Base-by-base conservation (phyloP, 1,140 invertebrate genomes). In the Rhopalosiphum padi region DNA sequence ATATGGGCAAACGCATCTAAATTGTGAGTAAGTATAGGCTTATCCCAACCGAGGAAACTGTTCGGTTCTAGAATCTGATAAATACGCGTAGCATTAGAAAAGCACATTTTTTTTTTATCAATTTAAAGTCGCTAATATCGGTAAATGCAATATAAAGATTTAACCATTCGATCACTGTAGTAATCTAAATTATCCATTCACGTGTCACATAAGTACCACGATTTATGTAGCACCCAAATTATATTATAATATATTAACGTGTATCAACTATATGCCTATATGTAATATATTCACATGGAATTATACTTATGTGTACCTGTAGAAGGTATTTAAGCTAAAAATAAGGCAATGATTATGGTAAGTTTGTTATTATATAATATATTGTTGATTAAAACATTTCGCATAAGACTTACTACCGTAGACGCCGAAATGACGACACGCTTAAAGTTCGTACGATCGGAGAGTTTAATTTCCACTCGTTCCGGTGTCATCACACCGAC, bases 21-120 rank as follows among this genome's bases (percentile, higher is more conserved):
- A 77, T 83, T 91, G 8, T 51, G 48, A 89, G 23, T 55, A 18
- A 9, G 11, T n/a, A 35, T 23, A 22, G 55, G 43, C 21, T 48
- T 37, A 35, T 77, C 35, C 43, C 43, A 91, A 48, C 90, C 90
- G 4, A 0, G 23, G 7, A 91, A 91, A 11, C 22, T 25, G 22
- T 51, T 46, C 6, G 90, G 90, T 37, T 91, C 90, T 35, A 91
- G 25, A 48, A 91, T 51, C 90, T 91, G 3, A 53, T 37, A 37
- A 55, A 89, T 2, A 35, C 4, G 60, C 4, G 6, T 46, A 5
- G 18, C 15, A 77, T 77, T 77, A 77, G 15, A 77, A 15, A 18
- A n/a, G 1, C 30, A 15, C 41, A 41, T 41, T 11, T 1, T n/a
- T 5, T 68, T 77, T 77, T 21, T 77, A n/a, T 77, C n/a, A n/a